phyloP scores from a whole-genome alignment of 2,797 vertebrate genomes.

The Anguilla marmorata region DNA sequence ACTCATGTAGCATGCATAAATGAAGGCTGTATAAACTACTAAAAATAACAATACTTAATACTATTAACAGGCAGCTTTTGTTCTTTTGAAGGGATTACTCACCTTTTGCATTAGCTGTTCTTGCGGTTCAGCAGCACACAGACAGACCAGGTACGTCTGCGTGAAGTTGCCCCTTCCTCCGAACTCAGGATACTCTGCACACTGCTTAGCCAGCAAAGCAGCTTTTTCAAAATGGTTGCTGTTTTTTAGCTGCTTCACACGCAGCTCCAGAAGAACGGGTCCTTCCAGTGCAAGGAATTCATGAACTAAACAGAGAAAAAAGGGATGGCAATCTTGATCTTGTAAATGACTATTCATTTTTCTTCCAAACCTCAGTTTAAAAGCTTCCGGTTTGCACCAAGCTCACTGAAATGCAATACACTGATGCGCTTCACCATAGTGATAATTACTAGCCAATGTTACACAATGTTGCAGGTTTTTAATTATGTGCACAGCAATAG shows the following conservation, averaged over 20 bases:
- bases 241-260: conserved; percentile 93
- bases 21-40: not conserved
- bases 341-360: not conserved
- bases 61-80: not conserved
- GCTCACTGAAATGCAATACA: not conserved
- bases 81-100: conserved; percentile 44
- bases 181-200: conserved; percentile 79
- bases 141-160: conserved; percentile 91
- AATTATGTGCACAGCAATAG: too few relatives aligned
- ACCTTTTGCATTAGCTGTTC: conserved; percentile 91
- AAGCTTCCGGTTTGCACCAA: not conserved
- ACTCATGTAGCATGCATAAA: not conserved
- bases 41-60: not conserved
- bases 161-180: conserved; percentile 83
- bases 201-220: conserved; percentile 84
- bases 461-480: too few relatives aligned
- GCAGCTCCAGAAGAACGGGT: conserved; percentile 83
- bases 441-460: too few relatives aligned
- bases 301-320: conserved; percentile 74
- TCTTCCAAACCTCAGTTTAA: not conserved
- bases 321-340: not conserved
- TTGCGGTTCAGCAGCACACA: conserved; percentile 85
- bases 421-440: too few relatives aligned
- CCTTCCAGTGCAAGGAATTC: conserved; percentile 87
- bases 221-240: conserved; percentile 79